A percentile compares a stretch with the other conserved stretches of the same genome.
These are phyloP conservation scores for Harpagoxenus sublaevis DNA, from an alignment of 2,888 invertebrate species.

Conservation along the genomic window DNA sequence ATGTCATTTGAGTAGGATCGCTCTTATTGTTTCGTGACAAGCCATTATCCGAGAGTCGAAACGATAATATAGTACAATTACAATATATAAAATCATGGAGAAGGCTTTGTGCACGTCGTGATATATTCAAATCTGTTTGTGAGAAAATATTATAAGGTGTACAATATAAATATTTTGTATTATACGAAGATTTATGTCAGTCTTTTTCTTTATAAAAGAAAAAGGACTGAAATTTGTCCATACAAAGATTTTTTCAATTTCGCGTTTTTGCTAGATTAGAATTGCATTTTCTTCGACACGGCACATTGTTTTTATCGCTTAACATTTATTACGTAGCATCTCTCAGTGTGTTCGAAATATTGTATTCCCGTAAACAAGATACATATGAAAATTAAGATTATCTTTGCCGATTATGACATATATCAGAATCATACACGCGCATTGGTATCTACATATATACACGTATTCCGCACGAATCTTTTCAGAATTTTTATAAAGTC, in stretches of 20 bases:
- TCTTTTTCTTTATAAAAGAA: not conserved
- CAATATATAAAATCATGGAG: slow-evolving; percentile 21
- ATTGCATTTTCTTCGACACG: slow-evolving; percentile 6
- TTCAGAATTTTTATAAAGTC: slow-evolving; percentile 25
- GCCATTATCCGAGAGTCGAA: not conserved
- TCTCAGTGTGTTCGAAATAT: not conserved
- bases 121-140: slow-evolving; percentile 19
- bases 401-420: slow-evolving; percentile 21
- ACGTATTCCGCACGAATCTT: slow-evolving; percentile 18
- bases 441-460: slow-evolving; percentile 25
- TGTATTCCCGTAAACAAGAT: not conserved
- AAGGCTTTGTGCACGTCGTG: slow-evolving; percentile 15
- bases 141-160: slow-evolving; percentile 1
- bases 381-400: not conserved
- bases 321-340: not conserved
- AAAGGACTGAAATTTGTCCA: not conserved
- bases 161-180: slow-evolving; percentile 26
- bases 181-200: slow-evolving; percentile 13
- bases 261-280: not conserved
- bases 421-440: not conserved
- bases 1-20: not conserved
- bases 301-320: not conserved
- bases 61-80: slow-evolving; percentile 6
- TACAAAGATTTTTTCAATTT: not conserved
- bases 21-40: slow-evolving; percentile 1